Percentiles rank a stretch among this genome's conserved stretches.
Evolutionary conservation across 2,113 vertebrate species (phyloP).

Genomic region (Laterallus jamaicensis): DNA sequence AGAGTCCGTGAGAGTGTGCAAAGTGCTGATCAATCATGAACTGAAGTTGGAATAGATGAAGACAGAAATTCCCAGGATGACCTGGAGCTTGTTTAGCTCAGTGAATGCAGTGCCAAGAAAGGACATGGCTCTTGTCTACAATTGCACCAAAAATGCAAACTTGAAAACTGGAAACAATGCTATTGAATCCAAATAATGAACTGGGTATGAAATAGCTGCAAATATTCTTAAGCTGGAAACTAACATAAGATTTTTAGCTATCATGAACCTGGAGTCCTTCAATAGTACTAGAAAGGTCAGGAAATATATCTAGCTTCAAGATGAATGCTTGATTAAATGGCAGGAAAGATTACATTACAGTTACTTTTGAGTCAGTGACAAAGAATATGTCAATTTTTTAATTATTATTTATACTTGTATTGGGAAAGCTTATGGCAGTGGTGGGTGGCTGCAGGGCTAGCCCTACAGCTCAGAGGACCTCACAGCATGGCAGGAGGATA

Average conservation of each 20-base stretch:
- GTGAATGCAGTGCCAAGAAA: background rate
- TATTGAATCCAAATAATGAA: background rate
- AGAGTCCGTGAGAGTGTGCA: background rate
- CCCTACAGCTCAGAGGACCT: background rate
- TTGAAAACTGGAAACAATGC: background rate
- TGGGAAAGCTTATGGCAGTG: background rate
- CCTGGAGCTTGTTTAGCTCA: background rate
- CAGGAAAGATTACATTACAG: background rate
- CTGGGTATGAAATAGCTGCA: background rate
- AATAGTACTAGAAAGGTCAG: background rate
- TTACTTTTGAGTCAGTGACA: background rate
- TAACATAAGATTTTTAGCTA: background rate
- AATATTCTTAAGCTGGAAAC: background rate
- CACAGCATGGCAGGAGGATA: background rate
- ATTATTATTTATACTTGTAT: background rate
- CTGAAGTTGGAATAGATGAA: background rate
- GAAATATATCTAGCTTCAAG: background rate
- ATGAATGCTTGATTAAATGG: background rate
- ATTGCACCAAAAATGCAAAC: background rate
- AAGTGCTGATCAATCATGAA: background rate
- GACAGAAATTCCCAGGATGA: background rate
- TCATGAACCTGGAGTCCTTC: background rate
- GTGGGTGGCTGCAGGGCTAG: background rate
- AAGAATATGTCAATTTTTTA: background rate
- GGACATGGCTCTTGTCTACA: background rate